Evolutionary conservation across 1,140 invertebrate species (phyloP), one percentile per base, ranked within the genome.

Genomic region (Aphelenchoides besseyi): DNA sequence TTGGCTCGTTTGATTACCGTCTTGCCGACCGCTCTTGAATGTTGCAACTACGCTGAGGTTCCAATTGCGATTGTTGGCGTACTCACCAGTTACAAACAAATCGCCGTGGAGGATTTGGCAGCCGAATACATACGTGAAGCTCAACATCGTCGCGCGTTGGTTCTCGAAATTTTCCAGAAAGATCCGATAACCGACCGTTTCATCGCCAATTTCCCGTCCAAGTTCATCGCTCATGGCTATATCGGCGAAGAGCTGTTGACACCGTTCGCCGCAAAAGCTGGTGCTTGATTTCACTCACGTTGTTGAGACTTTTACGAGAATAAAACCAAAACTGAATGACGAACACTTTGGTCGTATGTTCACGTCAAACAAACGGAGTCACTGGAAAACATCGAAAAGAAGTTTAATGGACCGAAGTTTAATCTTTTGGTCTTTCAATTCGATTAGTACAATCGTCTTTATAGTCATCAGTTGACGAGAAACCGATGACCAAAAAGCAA

Each of bases 171-270:
- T 23, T 48, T 48, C 41, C 12, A 23, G 12, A 48, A 48, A 23
- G 41, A 48, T 23, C 12, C 12, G 41, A 23, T 48, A 12, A 48
- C 41, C 12, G 41, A 48, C 23, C 41, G 41, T 23, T 48, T 48
- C 41, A 48, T 48, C 41, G 41, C 41, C 41, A 23, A 48, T 23
- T 48, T 48, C 41, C 41, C 41, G 41, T 48, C 41, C 41, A 48
- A 48, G 23, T 48, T 48, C 23, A 48, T 48, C 23, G 12, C 12
- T 16, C 41, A 48, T 23, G 41, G 41, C 41, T 48, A 48, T 23
- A 23, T 48, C 12, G 41, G 41, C 41, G 41, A 48, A 48, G 41
- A 48, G 23, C 41, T 48, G 41, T 23, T 48, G 41, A 23, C 41
- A 23, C 41, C 41, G 41, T 23, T 48, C 41, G 41, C 41, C 41